Evolutionary conservation across 2,113 vertebrate species (phyloP), one percentile per base, ranked within the genome.

Genomic region (Tragelaphus imberbis): DNA sequence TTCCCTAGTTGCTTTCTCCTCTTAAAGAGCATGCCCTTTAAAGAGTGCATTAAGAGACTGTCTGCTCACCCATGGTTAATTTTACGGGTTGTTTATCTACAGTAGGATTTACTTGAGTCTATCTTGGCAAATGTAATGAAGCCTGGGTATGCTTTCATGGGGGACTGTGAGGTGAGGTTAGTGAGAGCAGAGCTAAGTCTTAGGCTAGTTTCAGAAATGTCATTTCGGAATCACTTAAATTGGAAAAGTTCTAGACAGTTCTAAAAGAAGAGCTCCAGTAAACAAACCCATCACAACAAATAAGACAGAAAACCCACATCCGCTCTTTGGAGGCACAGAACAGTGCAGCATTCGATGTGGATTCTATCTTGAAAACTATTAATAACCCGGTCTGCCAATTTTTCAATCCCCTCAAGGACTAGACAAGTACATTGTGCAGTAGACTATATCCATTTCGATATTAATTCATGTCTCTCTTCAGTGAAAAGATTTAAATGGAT

Each of bases 21-120:
- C 94, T 96, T 97, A 98, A 98, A 98, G 96, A 97, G 84, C 97
- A 88, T 96, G 97, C 95, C 95, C 97, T 98, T 98, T 98, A 94
- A 71, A 95, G 94, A 92, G 36, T 61, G 58, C 53, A 63, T 91
- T 95, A 93, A 96, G 87, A 96, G 86, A 91, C 91, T 88, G 94
- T 65, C 82, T 94, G 96, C 58, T 97, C 92, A 95, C 80, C 93
- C 80, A 95, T 95, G 97, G 96, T 97, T 98, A 98, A 98, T 98
- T 98, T 94, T 97, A 95, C 79, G 58, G 94, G 91, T 95, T 98
- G 95, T 98, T 98, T 98, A 97, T 98, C 98, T 98, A 92, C 89
- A 90, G 96, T n/a, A 90, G 88, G 95, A 97, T 97, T 98, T 97
- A 97, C 94, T 92, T 75, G 95, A 96, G 93, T 94, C 95, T 98